Evolutionary conservation across 1,140 invertebrate species (phyloP).

Genomic region (Venustaconcha ellipsiformis): DNA sequence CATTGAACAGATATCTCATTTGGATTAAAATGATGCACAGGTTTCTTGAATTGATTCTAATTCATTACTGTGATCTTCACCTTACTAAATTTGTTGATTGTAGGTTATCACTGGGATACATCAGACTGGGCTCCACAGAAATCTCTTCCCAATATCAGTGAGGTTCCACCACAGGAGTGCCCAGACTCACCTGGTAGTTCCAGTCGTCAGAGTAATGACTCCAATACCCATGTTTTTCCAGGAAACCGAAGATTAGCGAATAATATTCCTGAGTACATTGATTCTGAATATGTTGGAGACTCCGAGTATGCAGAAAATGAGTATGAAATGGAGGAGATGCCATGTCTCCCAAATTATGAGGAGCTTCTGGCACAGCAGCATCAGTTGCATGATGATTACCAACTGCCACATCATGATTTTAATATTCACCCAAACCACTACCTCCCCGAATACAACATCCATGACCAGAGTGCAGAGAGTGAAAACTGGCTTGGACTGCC

Average conservation of each 20-base stretch:
- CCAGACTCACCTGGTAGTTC: conserved; percentile 81
- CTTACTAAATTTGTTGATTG: conserved; percentile 30
- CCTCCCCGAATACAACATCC: conserved; percentile 74
- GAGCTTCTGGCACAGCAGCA: conserved; percentile 63
- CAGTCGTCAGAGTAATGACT: conserved; percentile 89
- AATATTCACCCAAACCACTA: conserved; percentile 87
- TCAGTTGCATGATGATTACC: conserved; percentile 66
- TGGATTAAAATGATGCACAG: too few species aligned
- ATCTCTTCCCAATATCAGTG: conserved; percentile 88
- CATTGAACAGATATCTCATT: too few species aligned
- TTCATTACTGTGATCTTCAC: background rate
- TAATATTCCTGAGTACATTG: conserved; percentile 72
- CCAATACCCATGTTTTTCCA: conserved; percentile 73
- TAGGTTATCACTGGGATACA: conserved; percentile 95
- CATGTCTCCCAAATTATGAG: conserved; percentile 59
- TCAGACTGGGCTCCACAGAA: conserved; percentile 88
- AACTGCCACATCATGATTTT: conserved; percentile 76
- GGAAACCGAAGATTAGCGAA: too few species aligned
- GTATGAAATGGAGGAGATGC: conserved; percentile 70
- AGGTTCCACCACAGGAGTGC: conserved; percentile 90
- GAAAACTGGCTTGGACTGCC: conserved; percentile 33
- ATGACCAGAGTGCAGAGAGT: conserved; percentile 26
- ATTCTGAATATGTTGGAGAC: conserved; percentile 80
- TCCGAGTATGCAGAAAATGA: conserved; percentile 74
- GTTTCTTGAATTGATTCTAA: too few species aligned